These are phyloP conservation scores for Atherinosoma microstoma DNA, from an alignment of 2,797 vertebrate species.

Conservation along the genomic window DNA sequence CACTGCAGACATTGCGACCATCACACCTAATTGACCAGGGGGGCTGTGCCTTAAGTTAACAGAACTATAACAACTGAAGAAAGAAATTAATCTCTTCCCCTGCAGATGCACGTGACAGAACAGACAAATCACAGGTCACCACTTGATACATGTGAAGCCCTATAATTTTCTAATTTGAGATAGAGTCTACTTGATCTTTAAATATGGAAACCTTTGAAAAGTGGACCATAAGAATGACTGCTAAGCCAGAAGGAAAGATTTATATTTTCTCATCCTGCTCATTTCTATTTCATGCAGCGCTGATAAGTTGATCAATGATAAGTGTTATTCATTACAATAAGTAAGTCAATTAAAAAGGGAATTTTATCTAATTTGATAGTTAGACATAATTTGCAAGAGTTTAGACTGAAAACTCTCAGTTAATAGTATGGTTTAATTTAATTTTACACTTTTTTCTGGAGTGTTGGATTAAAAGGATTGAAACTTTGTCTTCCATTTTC, in stretches of 20 bases:
- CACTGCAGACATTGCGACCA: conserved; percentile 76
- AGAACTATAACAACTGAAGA: conserved; percentile 67
- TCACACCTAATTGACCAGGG: conserved; percentile 81
- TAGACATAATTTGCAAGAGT: conserved; percentile 82
- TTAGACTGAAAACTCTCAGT: conserved; percentile 78
- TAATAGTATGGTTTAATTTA: conserved; percentile 79
- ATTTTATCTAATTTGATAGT: conserved; percentile 86
- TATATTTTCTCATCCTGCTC: conserved; percentile 52
- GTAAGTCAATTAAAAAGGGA: conserved; percentile 84
- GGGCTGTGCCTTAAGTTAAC: conserved; percentile 70
- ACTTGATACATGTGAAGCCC: conserved; percentile 41
- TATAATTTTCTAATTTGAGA: conserved; percentile 61
- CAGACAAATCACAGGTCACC: conserved; percentile 61
- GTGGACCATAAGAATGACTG: conserved; percentile 52
- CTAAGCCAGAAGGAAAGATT: conserved; percentile 58
- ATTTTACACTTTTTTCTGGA: conserved; percentile 75
- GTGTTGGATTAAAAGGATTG: conserved; percentile 76
- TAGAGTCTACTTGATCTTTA: conserved; percentile 54
- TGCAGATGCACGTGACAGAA: conserved; percentile 46
- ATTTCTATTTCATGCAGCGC: conserved; percentile 72
- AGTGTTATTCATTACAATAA: conserved; percentile 87
- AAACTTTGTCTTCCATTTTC: conserved; percentile 79
- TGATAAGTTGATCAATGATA: conserved; percentile 87
- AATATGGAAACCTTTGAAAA: conserved; percentile 62
- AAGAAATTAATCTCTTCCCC: conserved; percentile 54